Percentiles rank a stretch among this genome's conserved stretches.
phyloP scores from a whole-genome alignment of 2,797 vertebrate genomes.

The Crocidura indochinensis region DNA sequence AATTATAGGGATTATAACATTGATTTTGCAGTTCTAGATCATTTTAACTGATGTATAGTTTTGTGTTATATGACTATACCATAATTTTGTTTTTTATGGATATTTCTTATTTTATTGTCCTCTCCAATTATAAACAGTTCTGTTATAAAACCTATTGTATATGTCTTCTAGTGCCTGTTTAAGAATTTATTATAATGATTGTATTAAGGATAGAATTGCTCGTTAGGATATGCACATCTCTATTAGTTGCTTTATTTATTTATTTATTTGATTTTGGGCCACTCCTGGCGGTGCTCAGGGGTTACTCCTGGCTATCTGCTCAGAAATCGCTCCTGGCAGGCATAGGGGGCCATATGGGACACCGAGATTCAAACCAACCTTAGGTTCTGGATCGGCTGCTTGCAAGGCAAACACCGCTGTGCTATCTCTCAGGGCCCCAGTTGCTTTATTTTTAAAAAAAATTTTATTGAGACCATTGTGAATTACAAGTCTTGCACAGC shows the following conservation, averaged over 20 bases:
- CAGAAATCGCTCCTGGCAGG: too few relatives aligned
- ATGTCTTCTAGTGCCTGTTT: not conserved
- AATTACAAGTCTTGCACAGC: too few relatives aligned
- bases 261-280: too few relatives aligned
- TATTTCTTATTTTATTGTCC: not conserved
- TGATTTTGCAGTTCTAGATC: constrained; percentile 12
- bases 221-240: not conserved
- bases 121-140: not conserved
- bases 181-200: not conserved
- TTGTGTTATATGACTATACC: constrained; percentile 1
- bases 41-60: constrained; percentile 5
- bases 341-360: too few relatives aligned
- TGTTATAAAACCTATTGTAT: not conserved
- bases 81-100: constrained; percentile 28
- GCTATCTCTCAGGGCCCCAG: too few relatives aligned
- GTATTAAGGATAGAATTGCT: not conserved
- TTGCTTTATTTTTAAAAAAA: too few relatives aligned
- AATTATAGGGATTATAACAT: not conserved
- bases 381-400: too few relatives aligned
- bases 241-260: not conserved
- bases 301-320: too few relatives aligned
- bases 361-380: too few relatives aligned
- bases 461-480: too few relatives aligned
- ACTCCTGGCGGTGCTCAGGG: too few relatives aligned
- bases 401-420: too few relatives aligned